These are phyloP conservation scores for Coreius guichenoti DNA, from an alignment of 2,797 vertebrate species.

Conservation along the genomic window DNA sequence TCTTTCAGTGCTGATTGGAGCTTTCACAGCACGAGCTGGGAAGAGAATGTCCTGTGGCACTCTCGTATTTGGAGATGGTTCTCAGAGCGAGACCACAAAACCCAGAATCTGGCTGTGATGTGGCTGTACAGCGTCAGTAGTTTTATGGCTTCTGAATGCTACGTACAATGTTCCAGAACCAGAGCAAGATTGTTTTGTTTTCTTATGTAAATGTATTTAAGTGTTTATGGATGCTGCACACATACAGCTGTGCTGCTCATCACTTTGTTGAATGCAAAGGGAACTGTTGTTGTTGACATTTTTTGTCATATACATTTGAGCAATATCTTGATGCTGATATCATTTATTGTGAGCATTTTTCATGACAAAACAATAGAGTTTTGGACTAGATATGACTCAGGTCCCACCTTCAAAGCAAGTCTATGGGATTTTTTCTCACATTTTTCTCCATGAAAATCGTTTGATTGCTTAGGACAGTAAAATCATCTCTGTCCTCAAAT, in stretches of 20 bases:
- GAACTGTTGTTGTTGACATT: not conserved
- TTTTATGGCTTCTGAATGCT: constrained; percentile 6
- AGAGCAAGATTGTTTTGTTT: constrained; percentile 48
- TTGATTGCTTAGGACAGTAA: not conserved
- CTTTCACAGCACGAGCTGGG: constrained; percentile 53
- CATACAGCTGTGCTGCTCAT: constrained; percentile 6
- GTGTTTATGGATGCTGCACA: constrained; percentile 12
- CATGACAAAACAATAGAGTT: not conserved
- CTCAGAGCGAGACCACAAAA: constrained; percentile 24
- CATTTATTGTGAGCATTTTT: not conserved
- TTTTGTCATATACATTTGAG: not conserved
- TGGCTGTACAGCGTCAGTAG: constrained; percentile 45
- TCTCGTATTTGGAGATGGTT: constrained; percentile 52
- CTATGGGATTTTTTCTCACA: not conserved
- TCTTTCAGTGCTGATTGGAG: constrained; percentile 49
- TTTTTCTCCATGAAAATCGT: not conserved
- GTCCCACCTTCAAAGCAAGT: not conserved
- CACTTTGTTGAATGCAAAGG: constrained; percentile 4
- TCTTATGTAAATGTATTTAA: constrained; percentile 26
- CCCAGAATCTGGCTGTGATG: constrained; percentile 45
- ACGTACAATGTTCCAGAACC: constrained; percentile 14
- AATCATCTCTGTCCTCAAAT: not conserved
- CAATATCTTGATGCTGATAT: not conserved
- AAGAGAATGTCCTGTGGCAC: constrained; percentile 70
- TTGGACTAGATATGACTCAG: not conserved